A percentile compares a stretch with the other conserved stretches of the same genome.
Conservation (phyloP, 2,888 invertebrate species). For the Morinoia aosen region DNA sequence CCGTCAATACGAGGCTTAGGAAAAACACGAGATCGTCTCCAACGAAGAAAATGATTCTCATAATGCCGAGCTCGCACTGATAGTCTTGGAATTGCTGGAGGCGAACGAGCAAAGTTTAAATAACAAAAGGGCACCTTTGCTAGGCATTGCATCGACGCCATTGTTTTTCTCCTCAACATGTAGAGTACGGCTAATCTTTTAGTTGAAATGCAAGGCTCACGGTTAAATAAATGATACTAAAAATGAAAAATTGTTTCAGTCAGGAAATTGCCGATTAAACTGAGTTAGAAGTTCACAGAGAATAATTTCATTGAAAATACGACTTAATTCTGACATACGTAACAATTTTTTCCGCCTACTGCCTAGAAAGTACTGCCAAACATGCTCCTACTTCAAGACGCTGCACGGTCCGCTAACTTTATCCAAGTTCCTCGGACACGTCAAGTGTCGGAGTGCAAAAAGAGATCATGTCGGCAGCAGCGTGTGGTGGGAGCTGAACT, state of each 20-base stretch:
- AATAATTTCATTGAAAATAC: neutral
- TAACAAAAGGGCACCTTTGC: neutral
- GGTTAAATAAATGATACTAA: neutral
- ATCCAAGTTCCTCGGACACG: neutral
- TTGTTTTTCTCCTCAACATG: neutral
- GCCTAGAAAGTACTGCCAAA: neutral
- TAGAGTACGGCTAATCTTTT: neutral
- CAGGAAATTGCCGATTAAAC: neutral
- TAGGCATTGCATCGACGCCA: neutral
- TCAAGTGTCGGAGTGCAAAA: neutral
- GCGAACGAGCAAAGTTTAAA: neutral
- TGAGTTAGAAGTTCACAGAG: neutral
- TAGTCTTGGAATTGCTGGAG: neutral
- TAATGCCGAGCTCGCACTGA: neutral
- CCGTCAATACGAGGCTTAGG: neutral
- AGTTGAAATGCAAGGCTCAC: neutral
- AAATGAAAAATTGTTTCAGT: neutral
- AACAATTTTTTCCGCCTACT: neutral
- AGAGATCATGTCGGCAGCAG: neutral
- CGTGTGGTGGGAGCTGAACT: neutral
- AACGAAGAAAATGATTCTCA: neutral
- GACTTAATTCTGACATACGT: neutral
- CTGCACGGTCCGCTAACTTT: neutral
- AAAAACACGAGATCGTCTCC: neutral
- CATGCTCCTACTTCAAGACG: neutral